phyloP scores from a whole-genome alignment of 2,888 invertebrate species.

The Anorthoa munda region DNA sequence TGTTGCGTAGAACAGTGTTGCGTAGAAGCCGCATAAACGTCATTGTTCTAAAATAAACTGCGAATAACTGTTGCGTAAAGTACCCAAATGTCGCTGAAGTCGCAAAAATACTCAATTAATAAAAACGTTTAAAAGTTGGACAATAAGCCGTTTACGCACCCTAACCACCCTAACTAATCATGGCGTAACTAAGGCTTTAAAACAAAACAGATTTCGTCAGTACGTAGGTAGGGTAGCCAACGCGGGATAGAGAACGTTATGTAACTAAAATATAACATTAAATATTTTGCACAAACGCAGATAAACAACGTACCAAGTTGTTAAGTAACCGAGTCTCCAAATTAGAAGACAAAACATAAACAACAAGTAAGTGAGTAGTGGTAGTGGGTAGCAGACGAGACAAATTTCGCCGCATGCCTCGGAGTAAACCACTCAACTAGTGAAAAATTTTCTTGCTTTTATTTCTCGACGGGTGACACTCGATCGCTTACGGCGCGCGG shows the following conservation, averaged over 20 bases:
- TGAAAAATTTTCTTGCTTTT: slow-evolving; percentile 88
- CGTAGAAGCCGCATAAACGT: slow-evolving; percentile 42
- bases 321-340: slow-evolving; percentile 65
- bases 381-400: slow-evolving; percentile 75
- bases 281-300: slow-evolving; percentile 62
- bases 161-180: slow-evolving; percentile 11
- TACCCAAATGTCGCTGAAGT: slow-evolving; percentile 27
- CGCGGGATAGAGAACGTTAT: slow-evolving; percentile 40
- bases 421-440: slow-evolving; percentile 88
- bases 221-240: slow-evolving; percentile 5
- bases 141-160: slow-evolving; percentile 36
- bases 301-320: slow-evolving; percentile 61
- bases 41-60: slow-evolving; percentile 42
- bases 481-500: slow-evolving; percentile 88
- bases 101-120: slow-evolving; percentile 31
- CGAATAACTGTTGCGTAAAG: slow-evolving; percentile 34
- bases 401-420: slow-evolving; percentile 87
- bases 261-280: slow-evolving; percentile 60
- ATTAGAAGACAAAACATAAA: slow-evolving; percentile 70
- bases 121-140: slow-evolving; percentile 32
- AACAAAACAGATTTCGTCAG: slow-evolving; percentile 25
- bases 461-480: slow-evolving; percentile 88
- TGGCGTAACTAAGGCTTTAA: slow-evolving; percentile 31
- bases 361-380: slow-evolving; percentile 65
- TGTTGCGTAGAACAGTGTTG: slow-evolving; percentile 5